Base-by-base conservation (phyloP, 2,797 vertebrate genomes). In the Forpus xanthops region DNA sequence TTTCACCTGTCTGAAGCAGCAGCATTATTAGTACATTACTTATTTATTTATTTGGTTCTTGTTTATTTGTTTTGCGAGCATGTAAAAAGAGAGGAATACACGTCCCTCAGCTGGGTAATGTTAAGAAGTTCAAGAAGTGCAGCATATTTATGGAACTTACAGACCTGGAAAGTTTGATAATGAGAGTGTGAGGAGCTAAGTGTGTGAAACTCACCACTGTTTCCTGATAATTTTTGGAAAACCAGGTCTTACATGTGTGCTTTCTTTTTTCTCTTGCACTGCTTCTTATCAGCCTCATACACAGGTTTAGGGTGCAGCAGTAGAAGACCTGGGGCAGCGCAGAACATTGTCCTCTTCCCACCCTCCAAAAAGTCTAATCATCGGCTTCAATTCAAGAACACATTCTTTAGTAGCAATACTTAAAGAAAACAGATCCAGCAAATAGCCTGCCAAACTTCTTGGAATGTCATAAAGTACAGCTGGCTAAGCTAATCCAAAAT, bases 381-480 rank as follows among this genome's bases (percentile, higher is more conserved):
- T 62, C 72, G 52, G 35, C 23, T 93, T 25, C 35, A 68, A 14
- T 66, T 93, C 77, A 93, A 88, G 28, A 78, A 84, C 66, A 28
- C n/a, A 27, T 85, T 87, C 19, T 90, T 92, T 65, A 80, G 78
- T 72, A 77, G 81, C 53, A 90, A 6, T 45, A 60, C 53, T 65
- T 94, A 76, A 20, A 94, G 64, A 85, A 88, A 93, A 45, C 45
- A 94, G 80, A 94, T 81, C 55, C 25, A 90, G 44, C 41, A 68
- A 87, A 86, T 61, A 82, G 33, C 14, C 31, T 93, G 80, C 89
- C 75, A 91, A 8, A 52, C 9, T 85, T 76, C 27, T 82, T 78
- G n/a, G 27, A 91, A 65, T 90, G 93, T 52, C 6, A 3, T 85
- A 79, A 94, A 84, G 41, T 85, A 50, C 15, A 52, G 23, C 75